A percentile compares a stretch with the other conserved stretches of the same genome.
phyloP scores from a whole-genome alignment of 2,888 invertebrate species.

The Resseliella maxima region DNA sequence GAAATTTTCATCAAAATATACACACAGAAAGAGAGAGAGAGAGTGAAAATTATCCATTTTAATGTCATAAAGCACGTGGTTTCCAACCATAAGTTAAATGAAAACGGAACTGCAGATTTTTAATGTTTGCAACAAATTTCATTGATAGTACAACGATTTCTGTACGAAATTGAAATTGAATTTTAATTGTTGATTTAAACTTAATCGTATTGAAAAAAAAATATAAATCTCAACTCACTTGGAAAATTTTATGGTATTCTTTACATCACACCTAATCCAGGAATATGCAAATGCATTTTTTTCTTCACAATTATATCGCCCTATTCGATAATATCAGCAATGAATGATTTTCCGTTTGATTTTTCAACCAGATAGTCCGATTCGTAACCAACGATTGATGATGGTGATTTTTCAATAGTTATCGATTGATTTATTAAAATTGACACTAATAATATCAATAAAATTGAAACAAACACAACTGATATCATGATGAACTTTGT shows the following conservation, averaged over 20 bases:
- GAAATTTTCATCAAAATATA: too few species aligned
- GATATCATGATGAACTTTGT: background rate
- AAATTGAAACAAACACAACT: background rate
- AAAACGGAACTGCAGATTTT: too few species aligned
- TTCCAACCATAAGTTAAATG: too few species aligned
- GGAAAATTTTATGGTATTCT: conserved; percentile 58
- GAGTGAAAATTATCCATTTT: too few species aligned
- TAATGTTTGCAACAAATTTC: conserved; percentile 30
- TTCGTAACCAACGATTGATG: background rate
- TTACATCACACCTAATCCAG: conserved; percentile 57
- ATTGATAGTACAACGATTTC: background rate
- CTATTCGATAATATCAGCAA: conserved; percentile 58
- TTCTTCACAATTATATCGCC: conserved; percentile 59
- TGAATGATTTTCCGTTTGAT: conserved; percentile 56
- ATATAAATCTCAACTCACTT: conserved; percentile 57
- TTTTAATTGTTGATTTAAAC: too few species aligned
- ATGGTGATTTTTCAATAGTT: background rate
- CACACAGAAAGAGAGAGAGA: too few species aligned
- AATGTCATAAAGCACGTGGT: too few species aligned
- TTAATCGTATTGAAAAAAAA: background rate
- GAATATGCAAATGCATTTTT: conserved; percentile 58
- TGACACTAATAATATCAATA: conserved; percentile 18
- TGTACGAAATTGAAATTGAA: too few species aligned
- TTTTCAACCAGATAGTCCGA: conserved; percentile 57
- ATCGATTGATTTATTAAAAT: background rate